A percentile compares a stretch with the other conserved stretches of the same genome.
These are phyloP conservation scores for Lethenteron camtschaticum DNA, from an alignment of 2,113 vertebrate species.

Conservation along the genomic window DNA sequence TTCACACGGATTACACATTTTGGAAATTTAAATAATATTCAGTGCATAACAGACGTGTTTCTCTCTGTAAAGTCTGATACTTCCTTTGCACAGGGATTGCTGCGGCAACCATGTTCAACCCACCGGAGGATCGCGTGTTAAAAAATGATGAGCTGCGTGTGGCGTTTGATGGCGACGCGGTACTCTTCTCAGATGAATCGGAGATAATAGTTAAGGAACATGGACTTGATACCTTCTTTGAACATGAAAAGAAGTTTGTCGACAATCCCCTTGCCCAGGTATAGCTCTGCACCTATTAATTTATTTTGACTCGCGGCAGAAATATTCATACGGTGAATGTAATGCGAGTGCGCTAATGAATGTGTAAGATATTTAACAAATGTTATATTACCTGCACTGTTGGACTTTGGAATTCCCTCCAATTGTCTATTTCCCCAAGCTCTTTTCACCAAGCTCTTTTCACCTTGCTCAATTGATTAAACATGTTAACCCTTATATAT, in stretches of 20 bases:
- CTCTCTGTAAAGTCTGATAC: neutral
- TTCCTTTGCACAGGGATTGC: constrained; percentile 38
- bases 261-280: constrained; percentile 82
- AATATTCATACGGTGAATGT: neutral
- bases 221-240: constrained; percentile 71
- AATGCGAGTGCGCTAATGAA: neutral
- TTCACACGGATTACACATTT: neutral
- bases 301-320: too few relatives aligned
- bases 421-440: too few relatives aligned
- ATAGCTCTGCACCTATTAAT: constrained; percentile 11
- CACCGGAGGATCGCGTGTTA: constrained; percentile 38
- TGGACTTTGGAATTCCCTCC: too few relatives aligned
- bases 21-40: neutral
- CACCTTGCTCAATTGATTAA: fast-evolving
- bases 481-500: too few relatives aligned
- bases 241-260: constrained; percentile 60
- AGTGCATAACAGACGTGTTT: neutral
- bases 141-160: constrained; percentile 62
- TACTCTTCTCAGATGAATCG: constrained; percentile 81
- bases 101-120: constrained; percentile 73
- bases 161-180: constrained; percentile 71
- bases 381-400: neutral
- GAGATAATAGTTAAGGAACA: constrained; percentile 75
- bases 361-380: neutral
- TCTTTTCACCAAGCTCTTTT: neutral